A percentile compares a stretch with the other conserved stretches of the same genome.
phyloP scores from a whole-genome alignment of 2,113 vertebrate genomes.

The Gobiocypris rarus region DNA sequence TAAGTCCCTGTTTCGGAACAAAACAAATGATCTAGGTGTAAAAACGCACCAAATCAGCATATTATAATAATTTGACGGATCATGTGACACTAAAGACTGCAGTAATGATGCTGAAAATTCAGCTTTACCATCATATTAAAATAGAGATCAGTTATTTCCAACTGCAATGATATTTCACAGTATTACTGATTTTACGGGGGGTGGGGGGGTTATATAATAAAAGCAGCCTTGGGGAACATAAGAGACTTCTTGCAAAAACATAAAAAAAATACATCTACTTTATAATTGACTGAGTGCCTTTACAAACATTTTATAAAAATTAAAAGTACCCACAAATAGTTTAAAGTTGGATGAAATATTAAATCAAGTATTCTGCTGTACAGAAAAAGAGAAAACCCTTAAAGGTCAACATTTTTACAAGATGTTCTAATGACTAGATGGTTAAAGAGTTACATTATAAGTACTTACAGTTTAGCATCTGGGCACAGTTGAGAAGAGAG shows the following conservation, averaged over 20 bases:
- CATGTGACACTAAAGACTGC: too few relatives aligned
- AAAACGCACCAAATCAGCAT: too few relatives aligned
- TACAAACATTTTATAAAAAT: background rate
- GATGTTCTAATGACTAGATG: background rate
- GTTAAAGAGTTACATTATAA: background rate
- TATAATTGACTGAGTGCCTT: background rate
- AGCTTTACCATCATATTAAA: too few relatives aligned
- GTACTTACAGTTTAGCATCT: constrained; percentile 81
- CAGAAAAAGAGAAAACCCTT: too few relatives aligned
- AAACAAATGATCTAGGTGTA: too few relatives aligned
- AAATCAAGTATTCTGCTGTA: background rate
- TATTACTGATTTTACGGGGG: background rate
- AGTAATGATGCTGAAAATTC: too few relatives aligned
- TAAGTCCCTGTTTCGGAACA: too few relatives aligned
- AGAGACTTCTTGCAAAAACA: background rate
- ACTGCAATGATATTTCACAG: too few relatives aligned
- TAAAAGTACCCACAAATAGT: background rate
- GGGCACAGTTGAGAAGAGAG: constrained; percentile 79
- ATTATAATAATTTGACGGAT: too few relatives aligned
- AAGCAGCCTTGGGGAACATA: background rate
- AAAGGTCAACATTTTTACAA: background rate
- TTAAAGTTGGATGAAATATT: background rate
- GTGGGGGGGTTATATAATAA: too few relatives aligned
- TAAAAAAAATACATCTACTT: background rate
- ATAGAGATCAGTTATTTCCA: too few relatives aligned